Base-by-base conservation (phyloP, 2,888 invertebrate species). In the Heliconius sara region DNA sequence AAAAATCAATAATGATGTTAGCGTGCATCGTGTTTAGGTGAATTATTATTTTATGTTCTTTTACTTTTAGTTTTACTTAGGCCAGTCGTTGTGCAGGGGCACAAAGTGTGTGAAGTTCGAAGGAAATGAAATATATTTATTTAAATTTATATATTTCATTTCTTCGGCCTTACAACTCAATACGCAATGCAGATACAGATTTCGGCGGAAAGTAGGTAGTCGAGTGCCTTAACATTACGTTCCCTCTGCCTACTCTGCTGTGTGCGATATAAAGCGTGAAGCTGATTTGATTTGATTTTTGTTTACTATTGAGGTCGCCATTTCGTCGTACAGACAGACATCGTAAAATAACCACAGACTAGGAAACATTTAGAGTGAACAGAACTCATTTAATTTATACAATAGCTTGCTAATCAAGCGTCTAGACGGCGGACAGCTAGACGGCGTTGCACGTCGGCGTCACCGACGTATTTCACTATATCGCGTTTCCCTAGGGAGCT, bases 321-420 rank as follows among this genome's bases (percentile, higher is more conserved):
- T 52, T 60, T 22, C 67, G 39, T 57, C 43, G 39, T 71, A 47
- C 73, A 12, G 39, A 52, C 34, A 63, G 70, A 65, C 60, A 52
- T 71, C 47, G 68, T 57, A 47, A 34, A 76, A 66, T 52, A 22
- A 27, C 65, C 70, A 76, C 43, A 71, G 65, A 72, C 76, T 71
- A 71, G 72, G 79, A 76, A 76, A 76, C 79, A 79, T 76, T 79
- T 75, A 52, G 47, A 75, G 25, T 79, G 79, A 79, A 79, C 47
- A 79, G 79, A 79, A 76, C 71, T 71, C 76, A 79, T 79, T 79
- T 79, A 76, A 76, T 76, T 72, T 72, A 76, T 66, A 79, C 79
- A 76, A 72, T 76, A 71, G 79, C 47, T 76, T 30, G 78, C 74
- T 74, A 75, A 78, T 78, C 74, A 78, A 75, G 74, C 78, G 78